Percentiles rank a stretch among this genome's conserved stretches.
These are phyloP conservation scores for Platycercus adscitus DNA, from an alignment of 2,113 vertebrate species.

Conservation along the genomic window DNA sequence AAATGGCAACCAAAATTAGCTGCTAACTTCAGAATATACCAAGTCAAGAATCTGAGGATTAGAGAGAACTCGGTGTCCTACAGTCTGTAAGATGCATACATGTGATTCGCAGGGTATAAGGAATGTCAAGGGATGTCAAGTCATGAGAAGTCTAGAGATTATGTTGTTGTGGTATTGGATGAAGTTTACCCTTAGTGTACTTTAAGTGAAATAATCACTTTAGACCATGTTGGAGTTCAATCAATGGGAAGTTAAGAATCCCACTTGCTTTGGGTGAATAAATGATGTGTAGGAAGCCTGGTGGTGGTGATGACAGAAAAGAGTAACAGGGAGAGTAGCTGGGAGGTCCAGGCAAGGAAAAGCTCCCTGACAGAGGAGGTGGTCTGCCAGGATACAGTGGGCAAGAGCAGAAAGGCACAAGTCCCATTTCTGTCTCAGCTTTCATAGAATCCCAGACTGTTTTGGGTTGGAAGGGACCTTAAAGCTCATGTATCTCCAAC, in stretches of 20 bases:
- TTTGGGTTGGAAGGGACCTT: neutral
- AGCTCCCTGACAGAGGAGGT: neutral
- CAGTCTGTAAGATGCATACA: neutral
- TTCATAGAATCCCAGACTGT: neutral
- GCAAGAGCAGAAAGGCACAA: neutral
- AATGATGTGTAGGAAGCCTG: neutral
- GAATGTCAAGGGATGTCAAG: neutral
- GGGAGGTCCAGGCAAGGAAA: neutral
- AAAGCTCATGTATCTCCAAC: neutral
- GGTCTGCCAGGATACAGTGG: neutral
- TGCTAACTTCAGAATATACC: neutral
- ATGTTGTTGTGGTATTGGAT: rapidly evolving
- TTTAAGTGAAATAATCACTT: neutral
- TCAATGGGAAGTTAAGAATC: neutral
- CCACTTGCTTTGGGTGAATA: neutral
- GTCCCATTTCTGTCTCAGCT: neutral
- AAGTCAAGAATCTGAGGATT: neutral
- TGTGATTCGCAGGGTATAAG: neutral
- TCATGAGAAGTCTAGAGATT: neutral
- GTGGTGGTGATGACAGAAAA: neutral
- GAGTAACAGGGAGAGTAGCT: neutral
- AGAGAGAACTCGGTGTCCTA: neutral
- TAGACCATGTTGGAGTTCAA: neutral
- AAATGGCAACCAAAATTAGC: neutral
- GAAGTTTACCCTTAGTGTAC: neutral